These are phyloP conservation scores for Erebia palarica DNA, from an alignment of 2,888 invertebrate species.

Conservation along the genomic window DNA sequence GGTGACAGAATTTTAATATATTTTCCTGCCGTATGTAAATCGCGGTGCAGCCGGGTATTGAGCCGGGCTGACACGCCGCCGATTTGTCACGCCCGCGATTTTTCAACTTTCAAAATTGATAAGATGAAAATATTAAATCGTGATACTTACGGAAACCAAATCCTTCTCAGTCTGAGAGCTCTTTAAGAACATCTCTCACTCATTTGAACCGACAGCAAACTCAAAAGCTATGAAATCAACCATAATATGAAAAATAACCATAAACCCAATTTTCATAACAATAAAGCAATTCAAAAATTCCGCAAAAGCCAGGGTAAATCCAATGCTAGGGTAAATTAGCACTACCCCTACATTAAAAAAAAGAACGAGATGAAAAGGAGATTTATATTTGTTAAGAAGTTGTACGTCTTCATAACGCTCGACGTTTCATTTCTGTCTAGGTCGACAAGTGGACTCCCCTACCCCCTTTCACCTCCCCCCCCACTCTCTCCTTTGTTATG, in stretches of 20 bases:
- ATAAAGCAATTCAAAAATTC: not conserved
- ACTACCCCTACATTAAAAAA: conserved; percentile 59
- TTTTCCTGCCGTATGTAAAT: conserved; percentile 77
- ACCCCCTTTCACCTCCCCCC: conserved; percentile 52
- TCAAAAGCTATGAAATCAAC: too few species aligned
- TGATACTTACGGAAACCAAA: not conserved
- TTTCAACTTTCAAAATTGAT: conserved; percentile 26
- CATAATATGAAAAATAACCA: too few species aligned
- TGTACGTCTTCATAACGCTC: conserved; percentile 80
- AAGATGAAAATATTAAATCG: conserved; percentile 30
- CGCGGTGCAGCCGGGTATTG: conserved; percentile 60
- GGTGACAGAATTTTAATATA: conserved; percentile 81
- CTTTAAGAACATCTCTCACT: too few species aligned
- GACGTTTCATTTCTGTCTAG: conserved; percentile 81
- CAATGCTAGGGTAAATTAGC: conserved; percentile 57
- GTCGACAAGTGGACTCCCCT: conserved; percentile 75
- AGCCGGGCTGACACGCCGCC: conserved; percentile 42
- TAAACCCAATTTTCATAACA: not conserved
- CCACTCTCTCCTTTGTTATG: conserved; percentile 75
- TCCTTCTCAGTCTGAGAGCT: too few species aligned
- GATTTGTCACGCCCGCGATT: conserved; percentile 42
- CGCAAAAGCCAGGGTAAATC: not conserved
- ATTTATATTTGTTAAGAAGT: conserved; percentile 80
- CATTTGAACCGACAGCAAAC: too few species aligned
- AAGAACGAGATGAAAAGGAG: conserved; percentile 66